These are phyloP conservation scores for Leptodactylus fuscus DNA, from an alignment of 2,113 vertebrate genomes.

Conservation along the genomic window DNA sequence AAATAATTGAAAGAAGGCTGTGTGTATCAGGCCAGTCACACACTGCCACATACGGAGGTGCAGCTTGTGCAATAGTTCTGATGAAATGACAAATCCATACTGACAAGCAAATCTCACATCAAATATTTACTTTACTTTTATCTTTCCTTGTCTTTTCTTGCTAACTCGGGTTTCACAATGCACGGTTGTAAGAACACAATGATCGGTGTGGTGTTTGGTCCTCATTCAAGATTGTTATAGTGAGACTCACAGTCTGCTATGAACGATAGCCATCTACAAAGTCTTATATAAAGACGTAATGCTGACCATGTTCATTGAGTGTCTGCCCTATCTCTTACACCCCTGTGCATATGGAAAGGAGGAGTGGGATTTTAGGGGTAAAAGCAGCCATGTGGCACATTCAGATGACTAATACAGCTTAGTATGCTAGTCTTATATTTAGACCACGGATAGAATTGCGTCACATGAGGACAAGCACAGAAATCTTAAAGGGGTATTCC, in stretches of 20 bases:
- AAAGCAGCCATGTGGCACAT: too few relatives aligned
- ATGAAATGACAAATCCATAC: neutral
- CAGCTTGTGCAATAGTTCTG: neutral
- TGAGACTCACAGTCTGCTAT: neutral
- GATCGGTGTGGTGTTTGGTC: neutral
- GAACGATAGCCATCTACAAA: too few relatives aligned
- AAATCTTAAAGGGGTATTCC: too few relatives aligned
- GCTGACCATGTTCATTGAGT: neutral
- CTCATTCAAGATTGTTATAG: neutral
- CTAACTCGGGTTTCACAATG: neutral
- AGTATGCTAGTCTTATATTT: too few relatives aligned
- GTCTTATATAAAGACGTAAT: too few relatives aligned
- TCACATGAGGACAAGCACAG: too few relatives aligned
- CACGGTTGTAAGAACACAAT: neutral
- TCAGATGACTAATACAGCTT: too few relatives aligned
- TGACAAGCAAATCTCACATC: neutral
- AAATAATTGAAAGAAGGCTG: neutral
- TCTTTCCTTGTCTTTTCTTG: neutral
- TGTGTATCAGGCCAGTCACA: neutral
- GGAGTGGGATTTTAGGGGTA: too few relatives aligned
- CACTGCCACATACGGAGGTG: neutral
- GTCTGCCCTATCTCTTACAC: too few relatives aligned
- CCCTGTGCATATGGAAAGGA: too few relatives aligned
- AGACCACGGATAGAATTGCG: too few relatives aligned
- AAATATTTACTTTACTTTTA: slow-evolving; percentile 16